Conservation (phyloP, 2,888 invertebrate species). For the Parasteatoda lunata region DNA sequence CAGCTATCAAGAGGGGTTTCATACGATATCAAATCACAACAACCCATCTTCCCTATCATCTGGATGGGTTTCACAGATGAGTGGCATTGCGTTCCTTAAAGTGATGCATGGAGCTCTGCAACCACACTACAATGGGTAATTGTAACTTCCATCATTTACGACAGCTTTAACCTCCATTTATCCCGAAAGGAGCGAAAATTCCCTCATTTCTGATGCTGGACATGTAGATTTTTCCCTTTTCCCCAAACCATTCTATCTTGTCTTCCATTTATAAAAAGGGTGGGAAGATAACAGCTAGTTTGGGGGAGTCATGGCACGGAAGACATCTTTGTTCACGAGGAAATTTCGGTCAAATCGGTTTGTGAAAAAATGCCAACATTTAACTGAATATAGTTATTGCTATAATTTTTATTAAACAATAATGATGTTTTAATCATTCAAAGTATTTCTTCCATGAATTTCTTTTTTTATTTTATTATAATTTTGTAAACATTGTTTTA, state of each 20-base stretch:
- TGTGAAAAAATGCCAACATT: too few relatives aligned
- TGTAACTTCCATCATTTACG: constrained; percentile 68
- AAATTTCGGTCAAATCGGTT: too few relatives aligned
- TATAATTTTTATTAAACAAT: too few relatives aligned
- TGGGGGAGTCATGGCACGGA: not conserved
- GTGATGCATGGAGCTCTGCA: constrained; percentile 14
- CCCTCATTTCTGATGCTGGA: constrained; percentile 66
- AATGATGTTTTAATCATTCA: too few relatives aligned
- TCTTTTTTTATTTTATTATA: too few relatives aligned
- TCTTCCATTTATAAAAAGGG: constrained; percentile 54
- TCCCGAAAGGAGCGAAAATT: constrained; percentile 30
- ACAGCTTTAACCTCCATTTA: constrained; percentile 68
- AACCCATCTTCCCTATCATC: constrained; percentile 32
- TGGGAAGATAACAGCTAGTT: not conserved
- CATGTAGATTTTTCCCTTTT: constrained; percentile 62
- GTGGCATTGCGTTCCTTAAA: constrained; percentile 16
- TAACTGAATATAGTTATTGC: too few relatives aligned
- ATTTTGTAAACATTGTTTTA: too few relatives aligned
- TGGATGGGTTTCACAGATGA: constrained; percentile 59
- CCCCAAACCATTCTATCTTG: constrained; percentile 34
- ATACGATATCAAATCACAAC: constrained; percentile 36
- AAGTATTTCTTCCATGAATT: too few relatives aligned
- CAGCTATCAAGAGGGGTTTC: not conserved
- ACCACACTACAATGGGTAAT: constrained; percentile 40
- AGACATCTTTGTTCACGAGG: not conserved